Evolutionary conservation across 2,797 vertebrate species (phyloP), one percentile per base, ranked within the genome.

Genomic region (Esox lucius): DNA sequence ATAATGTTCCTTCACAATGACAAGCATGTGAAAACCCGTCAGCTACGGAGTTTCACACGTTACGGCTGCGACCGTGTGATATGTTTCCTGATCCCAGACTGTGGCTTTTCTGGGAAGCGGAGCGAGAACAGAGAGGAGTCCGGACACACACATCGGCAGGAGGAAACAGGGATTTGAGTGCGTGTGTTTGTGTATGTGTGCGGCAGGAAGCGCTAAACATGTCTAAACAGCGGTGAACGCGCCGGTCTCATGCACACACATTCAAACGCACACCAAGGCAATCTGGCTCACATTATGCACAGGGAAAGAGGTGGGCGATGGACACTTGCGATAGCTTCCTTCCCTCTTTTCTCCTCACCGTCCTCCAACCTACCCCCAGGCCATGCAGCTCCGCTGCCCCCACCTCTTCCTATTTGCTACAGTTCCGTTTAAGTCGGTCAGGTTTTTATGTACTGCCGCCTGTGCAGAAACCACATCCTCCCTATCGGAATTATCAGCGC

Each of bases 211-310:
- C 31, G 15, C 31, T 33, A 35, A 35, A 66, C 31, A 31, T 66
- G 26, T 28, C 17, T 13, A n/a, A 61, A 22, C 16, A 66, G 16
- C 28, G 66, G 31, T 19, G 64, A 33, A 24, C 71, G 33, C 35
- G 70, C 66, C 2, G 48, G 61, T 65, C 53, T 62, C 15, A 33
- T 28, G 24, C 26, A 31, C 69, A 31, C 39, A 39, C 26, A 31
- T 46, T 17, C 39, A 31, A 16, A 33, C 26, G 33, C 65, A 68
- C 16, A n/a, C 65, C 22, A 4, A 56, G 28, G 49, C 16, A 71
- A 70, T 70, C 68, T 70, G 68, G 24, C 26, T 49, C 26, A 15
- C 68, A 70, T 70, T 70, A 51, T 46, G 24, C 15, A 26, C 46
- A 31, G 22, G 49, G 67, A 76, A 76, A 67, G 19, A 35, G 28